A percentile compares a stretch with the other conserved stretches of the same genome.
Conservation (phyloP, 2,797 vertebrate species). For the Nothura maculosa region DNA sequence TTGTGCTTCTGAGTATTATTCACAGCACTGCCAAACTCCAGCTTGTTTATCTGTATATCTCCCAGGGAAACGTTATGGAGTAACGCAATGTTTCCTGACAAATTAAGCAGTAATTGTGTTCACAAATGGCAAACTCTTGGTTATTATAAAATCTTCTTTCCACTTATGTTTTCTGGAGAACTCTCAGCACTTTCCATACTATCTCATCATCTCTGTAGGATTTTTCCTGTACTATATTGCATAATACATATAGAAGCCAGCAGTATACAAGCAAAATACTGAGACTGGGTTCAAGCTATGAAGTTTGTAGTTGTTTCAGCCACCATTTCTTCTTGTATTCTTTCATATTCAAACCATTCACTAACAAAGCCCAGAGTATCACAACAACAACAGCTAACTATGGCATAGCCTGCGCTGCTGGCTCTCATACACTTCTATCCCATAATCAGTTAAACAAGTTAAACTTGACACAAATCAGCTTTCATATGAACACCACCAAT, state of each 20-base stretch:
- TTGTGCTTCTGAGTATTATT: neutral
- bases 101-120: neutral
- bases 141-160: neutral
- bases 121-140: neutral
- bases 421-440: neutral
- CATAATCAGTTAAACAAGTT: neutral
- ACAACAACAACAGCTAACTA: neutral
- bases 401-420: neutral
- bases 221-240: neutral
- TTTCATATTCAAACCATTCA: neutral
- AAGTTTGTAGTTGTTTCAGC: neutral
- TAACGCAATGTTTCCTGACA: neutral
- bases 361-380: neutral
- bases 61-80: neutral
- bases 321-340: neutral
- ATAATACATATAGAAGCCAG: neutral
- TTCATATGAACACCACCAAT: neutral
- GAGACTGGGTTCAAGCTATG: neutral
- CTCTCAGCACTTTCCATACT: neutral
- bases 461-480: neutral
- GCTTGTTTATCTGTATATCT: slow-evolving; percentile 13
- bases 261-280: neutral
- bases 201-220: neutral
- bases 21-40: neutral
- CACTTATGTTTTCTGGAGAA: neutral